Percentiles rank a stretch among this genome's conserved stretches.
Conservation (phyloP, 2,113 vertebrate species). For the Anseranas semipalmata region DNA sequence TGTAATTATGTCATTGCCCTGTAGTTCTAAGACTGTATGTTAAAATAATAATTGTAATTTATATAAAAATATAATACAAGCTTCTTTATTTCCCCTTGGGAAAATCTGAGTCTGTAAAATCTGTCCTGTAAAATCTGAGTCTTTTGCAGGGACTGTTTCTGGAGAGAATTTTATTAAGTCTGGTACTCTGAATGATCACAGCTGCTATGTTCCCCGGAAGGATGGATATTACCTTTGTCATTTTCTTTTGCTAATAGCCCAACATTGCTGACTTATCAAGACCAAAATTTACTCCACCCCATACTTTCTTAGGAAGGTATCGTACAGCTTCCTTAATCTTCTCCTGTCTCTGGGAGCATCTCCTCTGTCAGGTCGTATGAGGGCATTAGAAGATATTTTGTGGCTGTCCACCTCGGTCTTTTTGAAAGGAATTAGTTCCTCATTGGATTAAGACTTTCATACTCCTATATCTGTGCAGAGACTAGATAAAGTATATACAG, state of each 20-base stretch:
- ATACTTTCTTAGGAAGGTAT: neutral
- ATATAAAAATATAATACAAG: neutral
- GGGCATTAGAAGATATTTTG: neutral
- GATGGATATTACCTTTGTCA: neutral
- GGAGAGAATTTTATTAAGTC: neutral
- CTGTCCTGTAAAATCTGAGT: neutral
- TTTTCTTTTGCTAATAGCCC: neutral
- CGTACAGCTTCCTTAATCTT: neutral
- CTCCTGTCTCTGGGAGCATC: neutral
- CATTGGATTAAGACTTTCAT: neutral
- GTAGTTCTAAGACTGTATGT: neutral
- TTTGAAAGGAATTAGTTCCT: neutral
- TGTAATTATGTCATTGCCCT: neutral
- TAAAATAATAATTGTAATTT: neutral
- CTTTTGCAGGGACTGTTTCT: neutral
- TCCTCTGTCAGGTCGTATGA: neutral
- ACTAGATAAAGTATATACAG: neutral
- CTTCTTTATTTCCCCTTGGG: neutral
- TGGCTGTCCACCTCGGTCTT: neutral
- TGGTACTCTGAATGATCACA: neutral
- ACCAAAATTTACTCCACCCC: neutral
- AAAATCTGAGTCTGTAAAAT: too few species aligned
- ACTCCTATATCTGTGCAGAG: neutral
- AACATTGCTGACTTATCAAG: neutral
- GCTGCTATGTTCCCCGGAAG: neutral